Evolutionary conservation across 2,113 vertebrate genomes (phyloP).

Genomic region (Triplophysa dalaica): DNA sequence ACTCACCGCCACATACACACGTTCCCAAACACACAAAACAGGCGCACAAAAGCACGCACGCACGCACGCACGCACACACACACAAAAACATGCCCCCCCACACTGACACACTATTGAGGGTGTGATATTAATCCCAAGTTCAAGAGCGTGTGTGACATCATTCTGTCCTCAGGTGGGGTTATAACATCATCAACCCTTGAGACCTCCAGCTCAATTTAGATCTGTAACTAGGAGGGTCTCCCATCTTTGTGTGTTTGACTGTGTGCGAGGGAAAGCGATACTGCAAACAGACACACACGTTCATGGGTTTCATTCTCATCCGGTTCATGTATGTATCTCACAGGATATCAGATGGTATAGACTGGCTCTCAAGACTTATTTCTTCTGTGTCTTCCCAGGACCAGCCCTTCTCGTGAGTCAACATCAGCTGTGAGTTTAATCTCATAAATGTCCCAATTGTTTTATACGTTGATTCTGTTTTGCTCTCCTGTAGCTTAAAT

Average conservation of each 20-base stretch:
- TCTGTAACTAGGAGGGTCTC: conserved; percentile 50
- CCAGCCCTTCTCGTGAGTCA: conserved; percentile 1
- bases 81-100: neutral
- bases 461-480: neutral
- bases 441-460: neutral
- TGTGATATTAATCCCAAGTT: conserved; percentile 48
- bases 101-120: conserved; percentile 18
- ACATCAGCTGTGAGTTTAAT: conserved; percentile 38
- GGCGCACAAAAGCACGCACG: no score
- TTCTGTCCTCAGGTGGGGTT: conserved; percentile 42
- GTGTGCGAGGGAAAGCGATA: neutral
- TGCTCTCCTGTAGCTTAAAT: neutral
- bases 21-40: no score
- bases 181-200: conserved; percentile 40
- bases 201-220: conserved; percentile 45
- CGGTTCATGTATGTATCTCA: conserved; percentile 34
- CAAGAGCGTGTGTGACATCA: conserved; percentile 38
- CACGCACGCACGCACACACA: no score
- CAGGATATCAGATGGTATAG: conserved; percentile 1
- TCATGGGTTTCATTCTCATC: neutral
- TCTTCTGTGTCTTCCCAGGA: neutral
- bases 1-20: neutral
- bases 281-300: neutral
- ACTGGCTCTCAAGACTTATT: neutral
- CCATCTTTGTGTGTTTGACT: neutral